Percentiles rank a stretch among this genome's conserved stretches.
phyloP scores from a whole-genome alignment of 1,140 invertebrate genomes.

The Cephus cinctus region DNA sequence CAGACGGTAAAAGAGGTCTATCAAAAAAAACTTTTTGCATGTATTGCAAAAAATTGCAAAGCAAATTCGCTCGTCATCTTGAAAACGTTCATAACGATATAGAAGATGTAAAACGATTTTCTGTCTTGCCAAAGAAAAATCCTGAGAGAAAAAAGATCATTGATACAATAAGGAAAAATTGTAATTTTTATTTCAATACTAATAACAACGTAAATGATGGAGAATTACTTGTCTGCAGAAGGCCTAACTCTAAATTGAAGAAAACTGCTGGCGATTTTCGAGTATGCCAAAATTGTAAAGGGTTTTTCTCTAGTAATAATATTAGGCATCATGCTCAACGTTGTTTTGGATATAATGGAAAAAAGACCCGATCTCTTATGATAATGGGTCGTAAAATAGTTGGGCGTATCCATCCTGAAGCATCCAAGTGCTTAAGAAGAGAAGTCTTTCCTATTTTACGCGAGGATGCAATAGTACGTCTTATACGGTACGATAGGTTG shows the following conservation, averaged over 20 bases:
- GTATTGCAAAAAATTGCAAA: slow-evolving; percentile 5
- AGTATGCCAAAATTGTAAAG: not conserved
- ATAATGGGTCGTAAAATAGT: slow-evolving; percentile 2
- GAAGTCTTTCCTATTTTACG: not conserved
- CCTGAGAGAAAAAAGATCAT: slow-evolving; percentile 4
- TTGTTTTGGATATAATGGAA: slow-evolving; percentile 5
- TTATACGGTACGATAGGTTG: not conserved
- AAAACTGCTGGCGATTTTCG: not conserved
- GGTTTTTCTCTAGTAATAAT: not conserved
- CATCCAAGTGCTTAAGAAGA: not conserved
- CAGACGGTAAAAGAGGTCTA: slow-evolving; percentile 5
- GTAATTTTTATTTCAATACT: slow-evolving; percentile 1
- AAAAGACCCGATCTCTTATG: not conserved
- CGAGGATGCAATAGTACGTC: not conserved
- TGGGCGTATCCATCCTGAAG: not conserved
- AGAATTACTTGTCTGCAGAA: slow-evolving; percentile 6
- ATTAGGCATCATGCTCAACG: not conserved
- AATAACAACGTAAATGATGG: slow-evolving; percentile 7
- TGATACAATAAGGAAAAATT: slow-evolving; percentile 4
- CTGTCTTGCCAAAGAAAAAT: not conserved
- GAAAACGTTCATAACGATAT: slow-evolving; percentile 1
- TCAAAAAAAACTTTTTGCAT: not conserved
- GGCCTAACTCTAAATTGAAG: not conserved
- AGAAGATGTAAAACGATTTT: slow-evolving; percentile 1
- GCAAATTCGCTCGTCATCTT: slow-evolving; percentile 2